Evolutionary conservation across 2,113 vertebrate genomes (phyloP), one percentile per base, ranked within the genome.

Genomic region (Elgaria multicarinata): DNA sequence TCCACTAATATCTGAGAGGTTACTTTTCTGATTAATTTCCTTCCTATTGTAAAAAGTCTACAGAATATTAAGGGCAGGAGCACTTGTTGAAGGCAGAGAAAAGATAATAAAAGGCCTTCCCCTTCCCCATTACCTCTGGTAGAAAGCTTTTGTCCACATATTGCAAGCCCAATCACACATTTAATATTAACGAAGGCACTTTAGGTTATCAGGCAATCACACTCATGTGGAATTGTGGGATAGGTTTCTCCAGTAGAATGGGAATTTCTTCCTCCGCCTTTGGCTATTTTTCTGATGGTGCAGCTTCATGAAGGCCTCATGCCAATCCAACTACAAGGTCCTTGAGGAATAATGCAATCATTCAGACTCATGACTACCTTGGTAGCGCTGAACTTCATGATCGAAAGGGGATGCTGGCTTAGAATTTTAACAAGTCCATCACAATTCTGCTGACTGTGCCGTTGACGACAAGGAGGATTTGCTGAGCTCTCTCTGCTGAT

Each of bases 1-100:
- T 89, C 89, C 88, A 90, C 78, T 91, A 90, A 89, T 36, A 85
- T 71, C 31, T 86, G 24, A 83, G 81, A 95, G 9, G 28, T 33
- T 87, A 42, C 42, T n/a, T 42, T 83, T 44, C 71, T 93, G 86
- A 26, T 83, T 92, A 91, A 86, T 74, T 87, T 50, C 1, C 89
- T 88, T 89, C 90, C 69, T 62, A 14, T 78, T 66, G 31, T 90
- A 77, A 46, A 66, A 13, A 75, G 36, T 69, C n/a, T 74, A 44
- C 0, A 55, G 1, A 58, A 85, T 58, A 28, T 44, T 87, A 64
- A 86, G 81, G 72, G n/a, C 93, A 89, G 28, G 6, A 90, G 39
- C 1, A 3, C 0, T 46, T 42, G 76, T 90, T 71, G 36, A 91
- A 85, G 74, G 0, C 2, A 82, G 4, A 28, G 22, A 64, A 91